Conservation (phyloP, 2,797 vertebrate genomes). For the Pelochelys cantorii region DNA sequence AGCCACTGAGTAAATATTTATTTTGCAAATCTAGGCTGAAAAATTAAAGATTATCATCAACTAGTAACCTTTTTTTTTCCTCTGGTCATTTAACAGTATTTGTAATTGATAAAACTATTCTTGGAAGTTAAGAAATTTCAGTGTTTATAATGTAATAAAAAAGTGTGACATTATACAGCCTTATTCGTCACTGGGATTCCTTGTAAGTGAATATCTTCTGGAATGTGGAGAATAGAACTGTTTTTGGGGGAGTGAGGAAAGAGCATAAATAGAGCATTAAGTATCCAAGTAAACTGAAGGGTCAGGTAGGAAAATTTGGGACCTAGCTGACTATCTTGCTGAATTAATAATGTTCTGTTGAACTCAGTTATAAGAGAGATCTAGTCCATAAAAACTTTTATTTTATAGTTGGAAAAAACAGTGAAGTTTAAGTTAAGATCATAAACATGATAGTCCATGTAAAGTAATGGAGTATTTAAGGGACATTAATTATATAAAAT, state of each 20-base stretch:
- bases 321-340: not conserved
- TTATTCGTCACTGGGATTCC: no score
- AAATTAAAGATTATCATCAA: not conserved
- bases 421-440: rapidly evolving
- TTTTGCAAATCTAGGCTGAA: rapidly evolving
- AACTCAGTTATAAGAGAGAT: rapidly evolving
- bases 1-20: not conserved
- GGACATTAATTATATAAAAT: not conserved
- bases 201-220: rapidly evolving
- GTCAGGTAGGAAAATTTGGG: not conserved
- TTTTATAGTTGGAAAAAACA: not conserved
- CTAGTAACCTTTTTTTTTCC: rapidly evolving
- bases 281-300: not conserved
- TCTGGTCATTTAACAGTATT: rapidly evolving
- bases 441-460: rapidly evolving
- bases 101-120: not conserved
- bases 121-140: not conserved
- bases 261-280: rapidly evolving
- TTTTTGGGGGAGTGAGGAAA: no score
- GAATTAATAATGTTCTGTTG: not conserved
- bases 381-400: not conserved
- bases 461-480: not conserved
- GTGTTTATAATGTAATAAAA: not conserved
- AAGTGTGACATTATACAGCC: not conserved
- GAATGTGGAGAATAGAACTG: not conserved